A percentile compares a stretch with the other conserved stretches of the same genome.
These are phyloP conservation scores for Oncorhynchus gorbuscha DNA, from an alignment of 2,113 vertebrate species.

Conservation along the genomic window DNA sequence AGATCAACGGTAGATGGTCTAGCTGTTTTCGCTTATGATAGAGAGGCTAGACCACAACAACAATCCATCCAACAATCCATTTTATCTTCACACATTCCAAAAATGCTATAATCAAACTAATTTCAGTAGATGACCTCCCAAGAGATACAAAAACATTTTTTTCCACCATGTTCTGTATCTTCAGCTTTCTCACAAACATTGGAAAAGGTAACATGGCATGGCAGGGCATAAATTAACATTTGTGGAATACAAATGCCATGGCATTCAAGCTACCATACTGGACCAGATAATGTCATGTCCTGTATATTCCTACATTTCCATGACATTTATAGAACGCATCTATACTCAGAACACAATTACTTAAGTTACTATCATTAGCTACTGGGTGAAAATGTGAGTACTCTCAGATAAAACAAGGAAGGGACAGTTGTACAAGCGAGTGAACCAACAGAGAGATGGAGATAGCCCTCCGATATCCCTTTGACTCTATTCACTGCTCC, in stretches of 20 bases:
- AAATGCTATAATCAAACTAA: not conserved
- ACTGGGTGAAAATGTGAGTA: not conserved
- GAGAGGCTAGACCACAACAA: too few relatives aligned
- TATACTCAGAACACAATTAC: not conserved
- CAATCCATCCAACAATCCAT: too few relatives aligned
- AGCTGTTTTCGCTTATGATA: too few relatives aligned
- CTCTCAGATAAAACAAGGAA: not conserved
- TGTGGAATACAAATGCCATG: slow-evolving; percentile 7
- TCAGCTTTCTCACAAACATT: not conserved
- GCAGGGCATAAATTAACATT: slow-evolving; percentile 10
- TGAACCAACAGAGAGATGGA: too few relatives aligned
- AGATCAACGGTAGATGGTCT: too few relatives aligned
- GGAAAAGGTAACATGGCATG: not conserved
- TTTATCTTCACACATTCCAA: slow-evolving; percentile 5
- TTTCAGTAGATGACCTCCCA: not conserved
- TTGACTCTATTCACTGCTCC: too few relatives aligned
- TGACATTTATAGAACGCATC: not conserved
- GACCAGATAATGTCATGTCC: slow-evolving; percentile 4
- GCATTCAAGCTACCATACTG: not conserved
- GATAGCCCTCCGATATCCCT: too few relatives aligned
- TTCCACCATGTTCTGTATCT: not conserved
- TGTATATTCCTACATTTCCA: not conserved
- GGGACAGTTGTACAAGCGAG: too few relatives aligned
- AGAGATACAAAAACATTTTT: not conserved
- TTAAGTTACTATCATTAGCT: not conserved